A percentile compares a stretch with the other conserved stretches of the same genome.
phyloP scores from a whole-genome alignment of 92 coral and sea anemone genomes.

The Palythoa heliodiscus region DNA sequence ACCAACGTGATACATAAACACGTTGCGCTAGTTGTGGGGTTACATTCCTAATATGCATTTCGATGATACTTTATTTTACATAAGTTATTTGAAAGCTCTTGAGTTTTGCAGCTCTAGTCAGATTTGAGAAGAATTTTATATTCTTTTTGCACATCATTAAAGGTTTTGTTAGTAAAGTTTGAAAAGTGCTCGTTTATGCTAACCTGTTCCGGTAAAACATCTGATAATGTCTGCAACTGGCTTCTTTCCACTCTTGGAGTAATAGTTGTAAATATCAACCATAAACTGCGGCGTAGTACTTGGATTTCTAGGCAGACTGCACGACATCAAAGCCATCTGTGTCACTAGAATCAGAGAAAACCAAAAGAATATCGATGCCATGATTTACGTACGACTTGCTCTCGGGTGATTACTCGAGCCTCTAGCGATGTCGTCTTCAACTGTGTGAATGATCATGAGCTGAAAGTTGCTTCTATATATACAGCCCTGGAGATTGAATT shows the following conservation, averaged over 20 bases:
- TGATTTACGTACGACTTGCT: neutral
- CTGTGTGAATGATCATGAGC: neutral
- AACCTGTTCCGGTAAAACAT: constrained; percentile 40
- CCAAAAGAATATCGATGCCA: neutral
- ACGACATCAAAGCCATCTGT: constrained; percentile 26
- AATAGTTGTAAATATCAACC: constrained; percentile 42
- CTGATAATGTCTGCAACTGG: constrained; percentile 41
- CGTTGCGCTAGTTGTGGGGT: too few species aligned
- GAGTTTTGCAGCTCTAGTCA: too few species aligned
- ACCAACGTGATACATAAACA: too few species aligned
- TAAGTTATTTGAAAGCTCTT: too few species aligned
- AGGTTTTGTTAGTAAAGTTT: neutral
- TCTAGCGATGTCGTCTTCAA: neutral
- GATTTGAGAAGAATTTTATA: too few species aligned
- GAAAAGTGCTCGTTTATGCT: neutral
- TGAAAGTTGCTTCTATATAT: constrained; percentile 6
- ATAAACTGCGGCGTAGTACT: constrained; percentile 32
- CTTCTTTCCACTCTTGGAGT: constrained; percentile 31
- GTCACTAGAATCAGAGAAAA: neutral
- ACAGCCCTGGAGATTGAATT: constrained; percentile 1
- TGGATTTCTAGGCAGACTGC: constrained; percentile 22
- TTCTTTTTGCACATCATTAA: too few species aligned
- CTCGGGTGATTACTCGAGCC: neutral
- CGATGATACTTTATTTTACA: too few species aligned
- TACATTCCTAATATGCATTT: too few species aligned